A percentile compares a stretch with the other conserved stretches of the same genome.
phyloP scores from a whole-genome alignment of 2,888 invertebrate genomes.

The Pammene fasciana region DNA sequence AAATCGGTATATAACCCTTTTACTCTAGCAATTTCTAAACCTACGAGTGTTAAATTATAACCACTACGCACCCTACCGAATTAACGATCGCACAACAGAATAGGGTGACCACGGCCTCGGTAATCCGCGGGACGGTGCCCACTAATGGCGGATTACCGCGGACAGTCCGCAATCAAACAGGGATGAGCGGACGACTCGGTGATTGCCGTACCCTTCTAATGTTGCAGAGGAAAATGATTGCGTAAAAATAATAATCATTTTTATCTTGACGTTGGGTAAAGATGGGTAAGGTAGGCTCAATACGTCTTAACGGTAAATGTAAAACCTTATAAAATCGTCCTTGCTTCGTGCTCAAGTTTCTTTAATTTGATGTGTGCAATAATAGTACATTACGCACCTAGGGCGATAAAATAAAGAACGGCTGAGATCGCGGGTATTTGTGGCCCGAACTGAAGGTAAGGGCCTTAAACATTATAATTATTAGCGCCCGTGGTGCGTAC shows the following conservation, averaged over 20 bases:
- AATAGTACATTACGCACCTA: no score
- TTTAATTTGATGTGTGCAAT: no score
- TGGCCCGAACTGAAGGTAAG: no score
- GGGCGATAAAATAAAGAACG: no score
- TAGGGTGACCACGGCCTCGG: conserved; percentile 38
- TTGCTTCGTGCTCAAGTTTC: no score
- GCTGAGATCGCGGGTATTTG: no score
- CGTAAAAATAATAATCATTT: background rate
- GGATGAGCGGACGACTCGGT: conserved; percentile 30
- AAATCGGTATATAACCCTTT: background rate
- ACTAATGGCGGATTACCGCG: conserved; percentile 60
- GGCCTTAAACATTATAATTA: no score
- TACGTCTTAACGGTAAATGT: no score
- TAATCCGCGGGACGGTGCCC: conserved; percentile 52
- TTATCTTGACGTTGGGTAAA: background rate
- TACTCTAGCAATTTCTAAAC: background rate
- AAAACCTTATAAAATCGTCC: no score
- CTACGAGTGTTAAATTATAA: background rate
- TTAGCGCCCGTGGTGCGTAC: no score
- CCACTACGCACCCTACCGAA: conserved; percentile 6
- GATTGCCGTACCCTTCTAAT: conserved; percentile 19
- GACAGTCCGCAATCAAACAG: conserved; percentile 52
- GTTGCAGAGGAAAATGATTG: conserved; percentile 6
- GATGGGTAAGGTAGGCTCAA: background rate
- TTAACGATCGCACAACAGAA: conserved; percentile 34